Percentiles rank a stretch among this genome's conserved stretches.
These are phyloP conservation scores for Pipistrellus kuhlii DNA, from an alignment of 2,797 vertebrate species.

Conservation along the genomic window DNA sequence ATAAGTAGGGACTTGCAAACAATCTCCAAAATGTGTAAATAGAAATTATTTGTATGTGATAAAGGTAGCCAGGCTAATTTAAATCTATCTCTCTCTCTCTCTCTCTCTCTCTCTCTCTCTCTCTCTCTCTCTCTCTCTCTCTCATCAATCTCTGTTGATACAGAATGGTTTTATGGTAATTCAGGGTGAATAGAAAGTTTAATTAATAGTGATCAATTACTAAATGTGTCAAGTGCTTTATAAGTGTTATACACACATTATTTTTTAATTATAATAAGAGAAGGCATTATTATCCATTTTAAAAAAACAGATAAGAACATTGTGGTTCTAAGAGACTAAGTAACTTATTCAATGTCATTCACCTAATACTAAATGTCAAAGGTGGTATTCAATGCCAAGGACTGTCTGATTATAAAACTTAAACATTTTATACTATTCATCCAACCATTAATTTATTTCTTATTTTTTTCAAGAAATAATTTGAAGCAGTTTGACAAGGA, in stretches of 20 bases:
- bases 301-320: conserved; percentile 37
- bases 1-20: neutral
- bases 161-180: conserved; percentile 37
- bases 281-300: conserved; percentile 35
- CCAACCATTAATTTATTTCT: neutral
- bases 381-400: neutral
- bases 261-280: conserved; percentile 50
- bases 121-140: neutral
- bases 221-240: neutral
- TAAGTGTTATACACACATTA: neutral
- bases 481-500: conserved; percentile 42
- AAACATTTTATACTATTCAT: neutral
- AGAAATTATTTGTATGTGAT: neutral
- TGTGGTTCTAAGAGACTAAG: conserved; percentile 2
- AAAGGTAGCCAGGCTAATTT: neutral
- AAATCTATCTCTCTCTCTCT: neutral
- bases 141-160: neutral
- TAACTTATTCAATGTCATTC: neutral
- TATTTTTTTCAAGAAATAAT: conserved; percentile 58
- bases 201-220: neutral
- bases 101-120: neutral
- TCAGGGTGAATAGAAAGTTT: conserved; percentile 25
- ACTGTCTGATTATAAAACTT: neutral
- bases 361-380: conserved; percentile 17
- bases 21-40: conserved; percentile 1